Percentiles rank a stretch among this genome's conserved stretches.
Evolutionary conservation across 2,888 invertebrate species (phyloP).

Genomic region (Cepaea hortensis): DNA sequence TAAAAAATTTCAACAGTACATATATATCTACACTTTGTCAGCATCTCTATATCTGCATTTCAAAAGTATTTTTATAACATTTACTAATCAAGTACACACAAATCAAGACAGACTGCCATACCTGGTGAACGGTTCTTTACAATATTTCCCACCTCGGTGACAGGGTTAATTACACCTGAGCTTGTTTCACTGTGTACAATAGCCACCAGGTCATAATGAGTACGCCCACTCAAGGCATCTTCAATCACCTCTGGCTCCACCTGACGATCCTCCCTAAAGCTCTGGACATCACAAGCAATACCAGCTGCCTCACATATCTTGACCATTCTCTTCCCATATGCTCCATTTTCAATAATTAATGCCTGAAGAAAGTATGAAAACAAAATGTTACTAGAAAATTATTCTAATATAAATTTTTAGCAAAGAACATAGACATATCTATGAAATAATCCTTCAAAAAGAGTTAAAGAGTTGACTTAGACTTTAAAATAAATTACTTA

Average conservation of each 20-base stretch:
- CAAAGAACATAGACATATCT: no score
- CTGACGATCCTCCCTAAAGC: constrained; percentile 74
- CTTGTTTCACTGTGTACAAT: constrained; percentile 78
- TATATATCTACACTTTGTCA: no score
- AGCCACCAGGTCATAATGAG: constrained; percentile 73
- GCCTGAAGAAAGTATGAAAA: constrained; percentile 64
- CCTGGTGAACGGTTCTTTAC: constrained; percentile 71
- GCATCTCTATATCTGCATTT: no score
- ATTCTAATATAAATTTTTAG: background rate
- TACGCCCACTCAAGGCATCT: constrained; percentile 63
- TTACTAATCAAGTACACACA: no score
- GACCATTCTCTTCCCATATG: constrained; percentile 77
- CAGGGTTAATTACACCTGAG: constrained; percentile 77
- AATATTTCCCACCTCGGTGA: constrained; percentile 74
- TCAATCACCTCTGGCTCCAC: constrained; percentile 67
- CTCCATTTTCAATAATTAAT: constrained; percentile 77
- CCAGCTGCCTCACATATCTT: constrained; percentile 75
- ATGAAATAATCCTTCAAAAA: no score
- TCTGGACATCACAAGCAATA: constrained; percentile 69
- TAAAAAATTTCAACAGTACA: no score
- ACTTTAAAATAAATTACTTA: no score
- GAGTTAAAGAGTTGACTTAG: no score
- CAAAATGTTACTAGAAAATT: background rate
- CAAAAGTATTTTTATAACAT: no score
- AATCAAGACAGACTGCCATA: constrained; percentile 35